These are phyloP conservation scores for Acropora tenuis DNA, from an alignment of 64 coral and sea anemone genomes.

Conservation along the genomic window DNA sequence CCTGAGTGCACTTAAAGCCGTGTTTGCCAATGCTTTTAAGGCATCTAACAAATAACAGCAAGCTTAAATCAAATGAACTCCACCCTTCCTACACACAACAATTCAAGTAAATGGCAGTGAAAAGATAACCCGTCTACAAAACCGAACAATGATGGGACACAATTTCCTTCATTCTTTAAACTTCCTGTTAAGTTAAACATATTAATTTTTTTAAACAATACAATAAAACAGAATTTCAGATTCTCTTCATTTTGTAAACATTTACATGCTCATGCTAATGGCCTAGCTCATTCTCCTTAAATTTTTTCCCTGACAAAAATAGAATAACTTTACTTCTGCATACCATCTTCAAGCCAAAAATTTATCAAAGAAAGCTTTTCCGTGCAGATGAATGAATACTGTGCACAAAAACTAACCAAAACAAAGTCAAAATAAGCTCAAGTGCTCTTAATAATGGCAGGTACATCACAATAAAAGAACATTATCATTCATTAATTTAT, in stretches of 20 bases:
- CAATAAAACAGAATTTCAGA: neutral
- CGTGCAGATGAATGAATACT: neutral
- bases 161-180: slow-evolving; percentile 10
- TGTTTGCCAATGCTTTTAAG: slow-evolving; percentile 36
- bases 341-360: neutral
- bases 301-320: neutral
- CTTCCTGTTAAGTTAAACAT: slow-evolving; percentile 19
- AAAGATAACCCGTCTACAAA: slow-evolving; percentile 7
- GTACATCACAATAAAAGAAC: neutral
- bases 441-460: slow-evolving; percentile 33
- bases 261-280: slow-evolving; percentile 27
- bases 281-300: neutral
- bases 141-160: slow-evolving; percentile 8
- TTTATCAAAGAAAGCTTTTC: neutral
- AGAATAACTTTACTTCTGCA: neutral
- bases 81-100: neutral
- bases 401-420: neutral
- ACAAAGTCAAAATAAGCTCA: neutral
- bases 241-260: slow-evolving; percentile 42
- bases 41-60: neutral
- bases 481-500: slow-evolving; percentile 39
- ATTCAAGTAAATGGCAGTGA: neutral
- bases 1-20: neutral
- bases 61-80: neutral
- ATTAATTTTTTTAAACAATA: slow-evolving; percentile 8